Evolutionary conservation across 53 echinoderm and acorn worm species (phyloP).

Genomic region (Paracentrotus lividus): DNA sequence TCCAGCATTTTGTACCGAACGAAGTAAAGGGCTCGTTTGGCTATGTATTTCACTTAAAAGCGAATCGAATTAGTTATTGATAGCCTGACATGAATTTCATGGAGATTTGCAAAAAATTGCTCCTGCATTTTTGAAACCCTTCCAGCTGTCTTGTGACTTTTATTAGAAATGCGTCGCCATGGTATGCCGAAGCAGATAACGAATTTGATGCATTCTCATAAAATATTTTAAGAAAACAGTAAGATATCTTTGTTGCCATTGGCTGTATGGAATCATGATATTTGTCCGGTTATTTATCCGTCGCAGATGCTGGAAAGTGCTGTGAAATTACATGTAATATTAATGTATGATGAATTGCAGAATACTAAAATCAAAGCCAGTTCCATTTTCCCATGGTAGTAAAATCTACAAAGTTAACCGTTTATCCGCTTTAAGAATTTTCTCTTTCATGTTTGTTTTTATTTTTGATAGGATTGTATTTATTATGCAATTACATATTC

Average conservation of each 20-base stretch:
- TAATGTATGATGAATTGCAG: not conserved
- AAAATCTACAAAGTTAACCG: too few relatives aligned
- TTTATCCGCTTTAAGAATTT: too few relatives aligned
- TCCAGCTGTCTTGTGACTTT: not conserved
- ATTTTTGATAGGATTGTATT: too few relatives aligned
- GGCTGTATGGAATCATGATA: not conserved
- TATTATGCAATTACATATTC: too few relatives aligned
- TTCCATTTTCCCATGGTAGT: not conserved
- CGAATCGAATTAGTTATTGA: conserved; percentile 35
- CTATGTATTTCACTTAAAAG: conserved; percentile 19
- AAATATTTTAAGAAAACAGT: not conserved
- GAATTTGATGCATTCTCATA: not conserved
- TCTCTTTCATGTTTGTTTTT: too few relatives aligned
- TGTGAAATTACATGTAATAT: not conserved
- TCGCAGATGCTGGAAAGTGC: not conserved
- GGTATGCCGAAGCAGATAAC: not conserved
- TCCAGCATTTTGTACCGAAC: not conserved
- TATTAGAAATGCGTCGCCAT: conserved; percentile 12
- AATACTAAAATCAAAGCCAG: not conserved
- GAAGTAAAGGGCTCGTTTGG: not conserved
- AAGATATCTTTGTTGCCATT: not conserved
- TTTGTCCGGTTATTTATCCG: not conserved
- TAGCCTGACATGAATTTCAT: conserved; percentile 27
- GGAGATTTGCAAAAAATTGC: conserved; percentile 23
- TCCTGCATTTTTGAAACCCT: not conserved